Evolutionary conservation across 1,140 invertebrate genomes (phyloP).

Genomic region (Heterodera schachtii): DNA sequence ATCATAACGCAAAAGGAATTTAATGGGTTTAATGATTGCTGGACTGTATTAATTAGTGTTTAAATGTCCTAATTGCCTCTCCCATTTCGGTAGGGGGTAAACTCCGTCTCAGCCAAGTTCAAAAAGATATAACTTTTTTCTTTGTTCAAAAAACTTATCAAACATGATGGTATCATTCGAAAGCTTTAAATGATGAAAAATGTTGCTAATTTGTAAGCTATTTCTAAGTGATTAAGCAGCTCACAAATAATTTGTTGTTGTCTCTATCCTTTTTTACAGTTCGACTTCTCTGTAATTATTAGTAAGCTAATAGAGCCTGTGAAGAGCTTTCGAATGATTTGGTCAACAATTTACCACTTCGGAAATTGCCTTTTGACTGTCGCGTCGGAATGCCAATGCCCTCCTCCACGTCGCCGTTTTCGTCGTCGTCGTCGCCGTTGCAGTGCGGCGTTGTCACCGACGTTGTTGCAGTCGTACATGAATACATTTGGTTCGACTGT

Average conservation of each 20-base stretch:
- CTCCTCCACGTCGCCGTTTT: background rate
- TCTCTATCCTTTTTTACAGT: background rate
- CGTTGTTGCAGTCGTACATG: background rate
- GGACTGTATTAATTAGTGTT: background rate
- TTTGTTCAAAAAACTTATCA: too few relatives aligned
- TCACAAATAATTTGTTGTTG: too few relatives aligned
- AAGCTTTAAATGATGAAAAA: too few relatives aligned
- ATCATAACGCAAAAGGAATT: background rate
- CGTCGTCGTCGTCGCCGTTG: background rate
- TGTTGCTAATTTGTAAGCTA: too few relatives aligned
- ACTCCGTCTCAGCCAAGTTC: too few relatives aligned
- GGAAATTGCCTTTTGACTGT: background rate
- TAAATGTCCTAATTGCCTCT: background rate
- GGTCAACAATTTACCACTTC: background rate
- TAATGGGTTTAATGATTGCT: background rate
- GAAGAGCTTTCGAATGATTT: too few relatives aligned
- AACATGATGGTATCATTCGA: too few relatives aligned
- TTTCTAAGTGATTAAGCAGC: too few relatives aligned
- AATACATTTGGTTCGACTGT: background rate
- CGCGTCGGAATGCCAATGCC: constrained; percentile 8
- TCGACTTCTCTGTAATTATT: too few relatives aligned
- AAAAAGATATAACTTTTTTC: too few relatives aligned
- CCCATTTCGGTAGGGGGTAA: too few relatives aligned
- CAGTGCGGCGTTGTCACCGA: background rate
- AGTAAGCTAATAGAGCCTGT: too few relatives aligned